Conservation (phyloP, 2,113 vertebrate genomes). For the Carassius gibelio region DNA sequence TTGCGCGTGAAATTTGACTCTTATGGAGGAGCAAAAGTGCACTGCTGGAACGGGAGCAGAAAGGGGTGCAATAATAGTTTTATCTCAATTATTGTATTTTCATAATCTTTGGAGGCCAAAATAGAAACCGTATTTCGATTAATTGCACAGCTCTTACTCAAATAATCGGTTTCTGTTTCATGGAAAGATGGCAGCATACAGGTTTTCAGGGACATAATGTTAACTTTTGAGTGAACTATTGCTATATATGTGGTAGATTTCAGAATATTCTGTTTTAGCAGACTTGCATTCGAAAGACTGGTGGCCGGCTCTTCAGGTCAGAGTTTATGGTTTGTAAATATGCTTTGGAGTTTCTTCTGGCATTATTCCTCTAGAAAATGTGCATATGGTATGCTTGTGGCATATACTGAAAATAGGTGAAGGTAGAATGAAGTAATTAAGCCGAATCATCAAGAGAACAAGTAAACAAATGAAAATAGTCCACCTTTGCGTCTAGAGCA, state of each 20-base stretch:
- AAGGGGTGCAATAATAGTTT: too few relatives aligned
- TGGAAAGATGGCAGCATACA: not conserved
- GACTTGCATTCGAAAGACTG: not conserved
- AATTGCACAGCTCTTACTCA: not conserved
- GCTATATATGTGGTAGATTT: too few relatives aligned
- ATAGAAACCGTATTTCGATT: too few relatives aligned
- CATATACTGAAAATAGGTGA: not conserved
- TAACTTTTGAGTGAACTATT: too few relatives aligned
- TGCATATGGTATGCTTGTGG: not conserved
- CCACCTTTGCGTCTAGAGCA: not conserved
- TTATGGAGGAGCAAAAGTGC: too few relatives aligned
- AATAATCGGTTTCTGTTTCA: not conserved
- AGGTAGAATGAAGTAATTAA: not conserved
- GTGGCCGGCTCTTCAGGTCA: not conserved
- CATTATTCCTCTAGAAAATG: not conserved
- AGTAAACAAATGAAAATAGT: constrained; percentile 4
- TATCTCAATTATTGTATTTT: too few relatives aligned
- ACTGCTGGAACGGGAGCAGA: too few relatives aligned
- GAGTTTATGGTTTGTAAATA: constrained; percentile 11
- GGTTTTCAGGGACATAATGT: not conserved
- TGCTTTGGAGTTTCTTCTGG: not conserved
- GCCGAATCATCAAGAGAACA: constrained; percentile 17
- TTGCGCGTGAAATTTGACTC: too few relatives aligned
- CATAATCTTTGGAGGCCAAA: too few relatives aligned
- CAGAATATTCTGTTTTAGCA: not conserved